Percentiles rank a stretch among this genome's conserved stretches.
phyloP scores from a whole-genome alignment of 1,140 invertebrate species.

The Conopomorpha cramerella region DNA sequence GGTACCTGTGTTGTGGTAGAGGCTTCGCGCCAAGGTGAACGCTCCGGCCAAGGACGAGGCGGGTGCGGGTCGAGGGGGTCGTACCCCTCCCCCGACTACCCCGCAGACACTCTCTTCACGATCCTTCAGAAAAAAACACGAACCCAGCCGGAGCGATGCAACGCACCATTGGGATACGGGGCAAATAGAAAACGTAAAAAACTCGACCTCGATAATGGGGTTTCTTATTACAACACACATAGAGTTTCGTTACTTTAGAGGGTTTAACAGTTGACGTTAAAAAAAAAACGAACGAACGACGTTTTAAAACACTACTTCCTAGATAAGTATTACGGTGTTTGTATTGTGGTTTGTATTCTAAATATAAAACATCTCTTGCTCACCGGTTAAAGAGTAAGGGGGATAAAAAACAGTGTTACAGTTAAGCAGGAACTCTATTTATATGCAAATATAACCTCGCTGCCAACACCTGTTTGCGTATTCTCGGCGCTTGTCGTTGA shows the following conservation, averaged over 20 bases:
- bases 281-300: too few species aligned
- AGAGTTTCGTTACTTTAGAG: too few species aligned
- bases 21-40: slow-evolving; percentile 54
- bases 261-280: too few species aligned
- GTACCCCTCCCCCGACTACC: slow-evolving; percentile 14
- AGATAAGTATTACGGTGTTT: too few species aligned
- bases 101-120: too few species aligned
- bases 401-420: slow-evolving; percentile 48
- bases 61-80: slow-evolving; percentile 18
- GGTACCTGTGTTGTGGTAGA: slow-evolving; percentile 49
- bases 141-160: slow-evolving; percentile 34
- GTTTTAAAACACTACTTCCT: too few species aligned
- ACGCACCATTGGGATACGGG: slow-evolving; percentile 52
- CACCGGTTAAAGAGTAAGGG: slow-evolving; percentile 45
- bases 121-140: slow-evolving; percentile 30
- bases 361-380: too few species aligned
- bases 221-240: slow-evolving; percentile 44
- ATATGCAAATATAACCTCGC: slow-evolving; percentile 58
- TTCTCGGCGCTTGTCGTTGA: slow-evolving; percentile 37
- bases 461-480: slow-evolving; percentile 59
- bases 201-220: slow-evolving; percentile 39
- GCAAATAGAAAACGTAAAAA: slow-evolving; percentile 53
- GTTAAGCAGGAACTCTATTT: slow-evolving; percentile 61
- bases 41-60: slow-evolving; percentile 51
- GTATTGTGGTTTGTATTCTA: too few species aligned